phyloP scores from a whole-genome alignment of 2,797 vertebrate genomes.

The Molossus molossus region DNA sequence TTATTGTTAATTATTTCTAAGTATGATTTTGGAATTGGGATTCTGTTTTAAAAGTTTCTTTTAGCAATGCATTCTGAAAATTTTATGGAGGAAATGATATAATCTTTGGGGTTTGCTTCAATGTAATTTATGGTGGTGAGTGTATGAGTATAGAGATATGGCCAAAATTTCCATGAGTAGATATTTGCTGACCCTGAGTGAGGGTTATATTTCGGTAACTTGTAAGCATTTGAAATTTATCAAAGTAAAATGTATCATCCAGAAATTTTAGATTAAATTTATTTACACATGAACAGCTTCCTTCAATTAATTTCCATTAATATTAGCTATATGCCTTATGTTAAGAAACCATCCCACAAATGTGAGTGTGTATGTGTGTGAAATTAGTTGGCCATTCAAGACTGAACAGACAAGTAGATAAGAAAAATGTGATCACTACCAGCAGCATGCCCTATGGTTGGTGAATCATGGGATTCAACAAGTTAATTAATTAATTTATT shows the following conservation, averaged over 20 bases:
- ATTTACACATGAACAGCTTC: not conserved
- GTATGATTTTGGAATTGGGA: not conserved
- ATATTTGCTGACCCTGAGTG: not conserved
- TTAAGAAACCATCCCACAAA: not conserved
- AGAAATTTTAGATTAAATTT: constrained; percentile 45
- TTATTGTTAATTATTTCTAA: constrained; percentile 7
- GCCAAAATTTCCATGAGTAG: not conserved
- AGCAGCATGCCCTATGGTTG: not conserved
- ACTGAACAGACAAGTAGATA: not conserved
- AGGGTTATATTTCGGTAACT: not conserved
- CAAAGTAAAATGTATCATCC: not conserved
- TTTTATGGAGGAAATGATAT: not conserved
- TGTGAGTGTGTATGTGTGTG: not conserved
- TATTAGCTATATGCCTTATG: not conserved
- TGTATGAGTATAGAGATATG: not conserved
- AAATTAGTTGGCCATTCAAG: not conserved
- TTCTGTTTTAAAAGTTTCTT: constrained; percentile 1
- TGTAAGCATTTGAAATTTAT: constrained; percentile 46
- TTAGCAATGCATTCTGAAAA: constrained; percentile 44
- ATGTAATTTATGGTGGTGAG: not conserved
- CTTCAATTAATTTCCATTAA: not conserved
- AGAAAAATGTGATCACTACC: not conserved
- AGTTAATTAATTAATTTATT: too few species aligned
- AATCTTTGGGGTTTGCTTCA: not conserved
- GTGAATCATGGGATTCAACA: not conserved